These are phyloP conservation scores for Maniola hyperantus DNA, from an alignment of 2,888 invertebrate genomes.

Conservation along the genomic window DNA sequence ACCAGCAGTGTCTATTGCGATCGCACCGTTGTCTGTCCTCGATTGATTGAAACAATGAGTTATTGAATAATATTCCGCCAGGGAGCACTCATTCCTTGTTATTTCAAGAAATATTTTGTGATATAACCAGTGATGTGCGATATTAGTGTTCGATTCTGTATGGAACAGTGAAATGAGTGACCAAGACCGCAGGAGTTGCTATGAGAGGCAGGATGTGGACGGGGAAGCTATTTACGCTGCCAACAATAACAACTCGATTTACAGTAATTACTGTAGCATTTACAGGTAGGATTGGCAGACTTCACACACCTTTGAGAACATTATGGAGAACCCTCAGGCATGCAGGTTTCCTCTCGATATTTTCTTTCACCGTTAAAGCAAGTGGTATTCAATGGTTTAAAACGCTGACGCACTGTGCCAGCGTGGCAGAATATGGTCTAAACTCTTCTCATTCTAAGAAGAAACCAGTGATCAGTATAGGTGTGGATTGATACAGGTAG, in stretches of 20 bases:
- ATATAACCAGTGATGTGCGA: conserved; percentile 44
- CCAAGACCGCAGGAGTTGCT: conserved; percentile 62
- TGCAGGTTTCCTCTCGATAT: too few relatives aligned
- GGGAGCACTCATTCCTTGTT: conserved; percentile 50
- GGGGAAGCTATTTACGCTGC: conserved; percentile 63
- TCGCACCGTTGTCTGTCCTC: conserved; percentile 77
- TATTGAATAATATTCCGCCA: conserved; percentile 62
- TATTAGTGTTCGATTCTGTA: conserved; percentile 34
- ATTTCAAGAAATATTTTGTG: conserved; percentile 34
- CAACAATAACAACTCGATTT: conserved; percentile 75
- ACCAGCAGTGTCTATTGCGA: conserved; percentile 67
- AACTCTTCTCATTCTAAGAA: too few relatives aligned
- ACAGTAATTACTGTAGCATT: conserved; percentile 83
- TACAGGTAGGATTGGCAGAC: conserved; percentile 62
- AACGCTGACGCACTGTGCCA: too few relatives aligned
- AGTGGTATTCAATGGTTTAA: too few relatives aligned
- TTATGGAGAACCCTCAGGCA: too few relatives aligned
- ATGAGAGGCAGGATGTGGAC: conserved; percentile 63
- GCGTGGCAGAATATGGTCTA: too few relatives aligned
- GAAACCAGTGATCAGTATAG: too few relatives aligned
- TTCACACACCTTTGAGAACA: too few relatives aligned
- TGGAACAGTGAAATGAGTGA: conserved; percentile 66
- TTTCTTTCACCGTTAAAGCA: too few relatives aligned
- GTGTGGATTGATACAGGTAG: too few relatives aligned
- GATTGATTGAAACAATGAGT: conserved; percentile 65